Evolutionary conservation across 2,888 invertebrate species (phyloP), one percentile per base, ranked within the genome.

Genomic region (Eupithecia pulchellata): DNA sequence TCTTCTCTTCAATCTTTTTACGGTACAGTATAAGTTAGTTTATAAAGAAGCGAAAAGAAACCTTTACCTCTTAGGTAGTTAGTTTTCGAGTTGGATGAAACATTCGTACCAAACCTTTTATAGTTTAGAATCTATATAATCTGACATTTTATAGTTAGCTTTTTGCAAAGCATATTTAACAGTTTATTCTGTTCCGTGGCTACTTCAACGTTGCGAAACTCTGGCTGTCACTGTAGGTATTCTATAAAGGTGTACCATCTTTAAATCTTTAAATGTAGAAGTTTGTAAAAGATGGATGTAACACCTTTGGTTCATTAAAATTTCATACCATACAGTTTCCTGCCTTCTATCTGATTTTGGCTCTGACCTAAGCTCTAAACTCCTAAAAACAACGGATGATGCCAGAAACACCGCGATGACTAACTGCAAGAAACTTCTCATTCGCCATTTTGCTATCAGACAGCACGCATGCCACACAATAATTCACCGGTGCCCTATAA

Each of bases 401-500:
- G 60, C 60, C 67, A 68, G 36, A 64, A 69, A 61, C 14, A 52
- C 63, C 30, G 42, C 20, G 69, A 69, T 76, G 74, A 74, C 36
- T 72, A 67, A 76, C 68, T 34, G 32, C 8, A 17, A 29, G 27
- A 25, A 20, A 25, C 30, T 34, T n/a, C 61, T 58, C 67, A 64
- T 39, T 61, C 25, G 61, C 61, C 25, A 60, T 71, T 76, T 74
- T 71, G 68, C 71, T 69, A 70, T 73, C 72, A 42, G 71, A 71
- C 71, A 71, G 66, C 69, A 73, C 64, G 47, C 67, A 66, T 68
- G 69, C 57, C 25, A 68, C 55, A 63, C 60, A 73, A 58, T 39
- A 69, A 71, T 69, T 72, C 61, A 72, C 64, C 34, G 63, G 69
- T 11, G 77, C 70, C 4, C 71, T 66, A 72, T 73, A 71, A 75